A percentile compares a stretch with the other conserved stretches of the same genome.
Conservation (phyloP, 2,888 invertebrate genomes). For the Plemyria rubiginata region DNA sequence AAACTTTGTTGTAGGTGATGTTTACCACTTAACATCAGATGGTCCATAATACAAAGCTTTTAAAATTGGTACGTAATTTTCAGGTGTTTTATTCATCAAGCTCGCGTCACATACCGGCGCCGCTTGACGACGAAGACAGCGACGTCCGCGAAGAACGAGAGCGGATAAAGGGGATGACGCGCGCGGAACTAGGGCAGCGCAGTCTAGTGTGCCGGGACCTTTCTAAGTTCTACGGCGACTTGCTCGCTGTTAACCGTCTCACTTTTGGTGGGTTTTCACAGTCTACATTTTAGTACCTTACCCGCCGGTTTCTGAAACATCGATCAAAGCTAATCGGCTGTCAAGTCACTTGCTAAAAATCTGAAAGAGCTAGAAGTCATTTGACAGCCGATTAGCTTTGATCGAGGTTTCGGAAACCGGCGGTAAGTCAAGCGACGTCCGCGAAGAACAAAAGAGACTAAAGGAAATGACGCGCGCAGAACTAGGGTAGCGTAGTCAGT, state of each 20-base stretch:
- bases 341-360: too few species aligned
- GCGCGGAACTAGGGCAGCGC: conserved; percentile 64
- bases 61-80: conserved; percentile 31
- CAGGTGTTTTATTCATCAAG: conserved; percentile 61
- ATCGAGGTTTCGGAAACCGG: too few species aligned
- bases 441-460: conserved; percentile 80
- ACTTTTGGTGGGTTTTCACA: conserved; percentile 72
- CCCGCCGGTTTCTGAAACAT: too few species aligned
- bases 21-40: too few species aligned
- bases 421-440: conserved; percentile 87
- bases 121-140: conserved; percentile 72
- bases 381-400: too few species aligned
- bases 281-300: too few species aligned
- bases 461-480: conserved; percentile 66
- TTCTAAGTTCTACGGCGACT: conserved; percentile 89
- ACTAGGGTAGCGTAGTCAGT: conserved; percentile 78
- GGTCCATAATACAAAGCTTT: too few species aligned
- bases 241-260: conserved; percentile 91
- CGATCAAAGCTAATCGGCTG: too few species aligned
- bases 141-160: conserved; percentile 86
- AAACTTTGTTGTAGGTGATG: too few species aligned
- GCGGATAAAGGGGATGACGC: conserved; percentile 70
- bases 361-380: too few species aligned
- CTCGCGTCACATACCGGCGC: conserved; percentile 47
- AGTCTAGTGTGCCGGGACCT: conserved; percentile 88